A percentile compares a stretch with the other conserved stretches of the same genome.
These are phyloP conservation scores for Oncopodura yosiiana DNA, from an alignment of 1,140 invertebrate genomes.

Conservation along the genomic window DNA sequence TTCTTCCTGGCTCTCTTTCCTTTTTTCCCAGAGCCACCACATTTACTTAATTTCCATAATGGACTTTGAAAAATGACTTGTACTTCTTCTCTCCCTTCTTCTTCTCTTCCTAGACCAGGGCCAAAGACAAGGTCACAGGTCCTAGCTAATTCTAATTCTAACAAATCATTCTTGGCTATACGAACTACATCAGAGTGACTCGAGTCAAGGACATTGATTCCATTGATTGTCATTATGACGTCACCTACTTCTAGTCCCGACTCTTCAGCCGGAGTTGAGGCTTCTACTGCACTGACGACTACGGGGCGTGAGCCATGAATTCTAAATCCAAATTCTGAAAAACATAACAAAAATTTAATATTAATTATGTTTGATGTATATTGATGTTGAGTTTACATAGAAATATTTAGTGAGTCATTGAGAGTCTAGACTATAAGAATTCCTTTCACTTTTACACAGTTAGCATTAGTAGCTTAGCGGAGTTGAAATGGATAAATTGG, in stretches of 20 bases:
- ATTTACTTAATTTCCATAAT: too few relatives aligned
- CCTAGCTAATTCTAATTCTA: conserved; percentile 76
- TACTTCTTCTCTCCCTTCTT: not conserved
- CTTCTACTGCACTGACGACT: conserved; percentile 87
- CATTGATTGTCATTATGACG: conserved; percentile 85
- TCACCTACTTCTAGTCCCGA: conserved; percentile 87
- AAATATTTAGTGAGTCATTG: too few relatives aligned
- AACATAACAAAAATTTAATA: too few relatives aligned
- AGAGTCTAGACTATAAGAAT: too few relatives aligned
- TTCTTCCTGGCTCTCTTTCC: conserved; percentile 44
- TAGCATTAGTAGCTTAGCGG: too few relatives aligned
- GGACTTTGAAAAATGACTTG: too few relatives aligned
- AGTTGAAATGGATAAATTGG: too few relatives aligned
- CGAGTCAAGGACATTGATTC: conserved; percentile 76
- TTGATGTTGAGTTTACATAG: too few relatives aligned
- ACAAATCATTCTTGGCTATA: conserved; percentile 73
- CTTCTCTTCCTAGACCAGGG: conserved; percentile 24
- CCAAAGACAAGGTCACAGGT: conserved; percentile 57
- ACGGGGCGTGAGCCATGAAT: conserved; percentile 92
- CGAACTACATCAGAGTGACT: conserved; percentile 90
- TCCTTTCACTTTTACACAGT: too few relatives aligned
- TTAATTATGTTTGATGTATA: too few relatives aligned
- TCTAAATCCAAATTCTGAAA: conserved; percentile 84
- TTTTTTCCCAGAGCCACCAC: too few relatives aligned
- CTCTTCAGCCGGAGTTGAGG: conserved; percentile 76